Conservation (phyloP, 1,140 invertebrate species). For the Rhizoglyphus robini region DNA sequence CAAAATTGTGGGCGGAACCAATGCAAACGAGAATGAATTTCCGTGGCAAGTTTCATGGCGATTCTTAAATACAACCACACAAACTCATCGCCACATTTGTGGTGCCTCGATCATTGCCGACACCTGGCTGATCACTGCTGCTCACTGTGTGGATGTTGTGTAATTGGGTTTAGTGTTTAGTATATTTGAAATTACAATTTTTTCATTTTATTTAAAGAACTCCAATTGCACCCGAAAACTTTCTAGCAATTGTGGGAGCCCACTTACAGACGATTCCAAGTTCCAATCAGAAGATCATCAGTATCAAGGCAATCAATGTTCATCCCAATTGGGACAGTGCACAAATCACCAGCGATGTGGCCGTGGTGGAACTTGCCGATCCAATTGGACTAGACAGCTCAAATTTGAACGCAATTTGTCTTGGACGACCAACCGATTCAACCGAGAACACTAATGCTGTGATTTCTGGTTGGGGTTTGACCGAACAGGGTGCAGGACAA, state of each 20-base stretch:
- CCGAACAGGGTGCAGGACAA: neutral
- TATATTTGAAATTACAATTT: too few relatives aligned
- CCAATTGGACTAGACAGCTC: neutral
- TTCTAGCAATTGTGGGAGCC: neutral
- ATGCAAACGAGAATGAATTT: slow-evolving; percentile 4
- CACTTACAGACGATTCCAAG: neutral
- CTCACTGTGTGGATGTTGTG: neutral
- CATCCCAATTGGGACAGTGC: neutral
- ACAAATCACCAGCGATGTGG: neutral
- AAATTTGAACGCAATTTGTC: slow-evolving; percentile 2
- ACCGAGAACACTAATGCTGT: neutral
- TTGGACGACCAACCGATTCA: neutral
- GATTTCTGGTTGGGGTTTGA: slow-evolving; percentile 10
- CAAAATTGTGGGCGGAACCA: slow-evolving; percentile 13
- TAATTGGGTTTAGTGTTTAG: too few relatives aligned
- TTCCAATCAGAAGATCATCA: neutral
- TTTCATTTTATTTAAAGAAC: too few relatives aligned
- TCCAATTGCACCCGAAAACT: neutral
- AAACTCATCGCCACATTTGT: slow-evolving; percentile 37
- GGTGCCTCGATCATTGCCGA: slow-evolving; percentile 74
- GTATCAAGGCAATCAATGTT: neutral
- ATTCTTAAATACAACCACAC: neutral
- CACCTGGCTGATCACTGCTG: slow-evolving; percentile 37
- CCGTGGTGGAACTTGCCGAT: neutral
- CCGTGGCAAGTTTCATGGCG: slow-evolving; percentile 20